Percentiles rank a stretch among this genome's conserved stretches.
Conservation (phyloP, 2,888 invertebrate species). For the Ectemnius lituratus region DNA sequence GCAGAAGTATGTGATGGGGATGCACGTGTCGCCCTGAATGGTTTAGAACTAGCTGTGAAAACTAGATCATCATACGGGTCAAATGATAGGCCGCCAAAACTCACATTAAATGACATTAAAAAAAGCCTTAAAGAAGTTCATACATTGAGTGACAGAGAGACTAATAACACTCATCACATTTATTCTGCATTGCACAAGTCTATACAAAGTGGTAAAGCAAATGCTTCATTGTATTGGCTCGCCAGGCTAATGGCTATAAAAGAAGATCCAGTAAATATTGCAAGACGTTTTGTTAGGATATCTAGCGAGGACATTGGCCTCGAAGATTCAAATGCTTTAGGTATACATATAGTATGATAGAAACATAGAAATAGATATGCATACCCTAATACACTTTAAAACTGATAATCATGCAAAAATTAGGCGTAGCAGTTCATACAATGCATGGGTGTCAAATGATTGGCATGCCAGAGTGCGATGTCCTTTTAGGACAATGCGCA, state of each 20-base stretch:
- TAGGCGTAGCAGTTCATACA: constrained; percentile 85
- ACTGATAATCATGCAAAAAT: not conserved
- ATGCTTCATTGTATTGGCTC: constrained; percentile 64
- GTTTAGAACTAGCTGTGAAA: constrained; percentile 58
- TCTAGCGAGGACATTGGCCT: constrained; percentile 63
- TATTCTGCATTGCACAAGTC: constrained; percentile 65
- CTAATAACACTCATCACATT: constrained; percentile 57
- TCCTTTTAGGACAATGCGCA: constrained; percentile 86
- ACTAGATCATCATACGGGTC: constrained; percentile 22
- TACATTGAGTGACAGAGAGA: constrained; percentile 39
- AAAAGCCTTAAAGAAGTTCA: constrained; percentile 50
- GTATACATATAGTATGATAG: constrained; percentile 34
- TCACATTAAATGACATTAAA: constrained; percentile 54
- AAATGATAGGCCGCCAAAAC: constrained; percentile 12
- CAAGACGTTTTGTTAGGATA: constrained; percentile 63
- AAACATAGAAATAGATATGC: constrained; percentile 1
- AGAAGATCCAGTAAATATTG: constrained; percentile 66
- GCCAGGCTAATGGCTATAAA: constrained; percentile 64
- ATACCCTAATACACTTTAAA: not conserved
- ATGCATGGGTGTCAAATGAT: constrained; percentile 87
- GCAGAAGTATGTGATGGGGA: constrained; percentile 61
- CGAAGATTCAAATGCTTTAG: constrained; percentile 61
- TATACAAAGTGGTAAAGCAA: constrained; percentile 56
- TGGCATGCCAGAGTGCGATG: constrained; percentile 89
- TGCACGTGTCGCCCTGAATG: constrained; percentile 58